Conservation (phyloP, 1,140 invertebrate species). For the Aricia agestis region DNA sequence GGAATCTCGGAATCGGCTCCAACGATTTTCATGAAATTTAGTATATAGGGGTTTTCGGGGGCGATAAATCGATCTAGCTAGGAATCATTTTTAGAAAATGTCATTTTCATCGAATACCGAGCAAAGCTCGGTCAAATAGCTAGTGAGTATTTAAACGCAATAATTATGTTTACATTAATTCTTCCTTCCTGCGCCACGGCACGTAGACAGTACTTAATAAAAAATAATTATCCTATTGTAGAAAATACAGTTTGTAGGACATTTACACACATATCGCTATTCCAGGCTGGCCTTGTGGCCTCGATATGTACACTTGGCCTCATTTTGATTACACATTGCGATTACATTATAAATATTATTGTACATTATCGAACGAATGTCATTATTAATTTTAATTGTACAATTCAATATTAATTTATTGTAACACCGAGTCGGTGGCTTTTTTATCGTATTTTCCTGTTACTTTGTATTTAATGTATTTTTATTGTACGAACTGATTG, state of each 20-base stretch:
- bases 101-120: too few species aligned
- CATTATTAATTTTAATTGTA: constrained; percentile 10
- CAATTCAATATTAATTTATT: constrained; percentile 13
- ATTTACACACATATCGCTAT: constrained; percentile 7
- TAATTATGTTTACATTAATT: too few species aligned
- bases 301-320: constrained; percentile 8
- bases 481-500: background rate
- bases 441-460: constrained; percentile 7
- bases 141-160: too few species aligned
- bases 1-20: too few species aligned
- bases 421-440: background rate
- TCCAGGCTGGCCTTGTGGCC: background rate
- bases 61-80: too few species aligned
- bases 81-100: too few species aligned
- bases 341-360: constrained; percentile 11
- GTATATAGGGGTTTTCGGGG: too few species aligned
- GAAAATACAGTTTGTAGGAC: background rate
- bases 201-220: background rate
- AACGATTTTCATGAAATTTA: too few species aligned
- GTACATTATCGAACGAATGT: constrained; percentile 1
- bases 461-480: background rate
- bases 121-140: too few species aligned
- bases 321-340: constrained; percentile 11
- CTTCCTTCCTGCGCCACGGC: too few species aligned
- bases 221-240: background rate